Evolutionary conservation across 2,797 vertebrate species (phyloP).

Genomic region (Pantherophis vulpinus): DNA sequence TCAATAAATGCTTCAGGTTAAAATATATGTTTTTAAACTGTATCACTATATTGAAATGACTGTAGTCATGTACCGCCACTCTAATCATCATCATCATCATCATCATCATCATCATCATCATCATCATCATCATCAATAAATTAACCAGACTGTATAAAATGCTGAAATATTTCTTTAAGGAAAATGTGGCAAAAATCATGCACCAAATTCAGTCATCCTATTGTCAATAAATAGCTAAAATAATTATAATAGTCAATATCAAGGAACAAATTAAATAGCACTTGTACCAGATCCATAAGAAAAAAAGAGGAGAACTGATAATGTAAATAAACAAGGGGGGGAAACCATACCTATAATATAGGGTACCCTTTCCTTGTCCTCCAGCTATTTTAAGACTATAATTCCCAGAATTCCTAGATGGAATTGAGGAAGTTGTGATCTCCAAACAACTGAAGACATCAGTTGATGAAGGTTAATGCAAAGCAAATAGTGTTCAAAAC

Average conservation of each 20-base stretch:
- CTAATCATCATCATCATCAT: conserved; percentile 27
- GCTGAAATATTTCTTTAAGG: conserved; percentile 59
- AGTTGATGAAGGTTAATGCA: neutral
- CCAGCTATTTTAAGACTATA: neutral
- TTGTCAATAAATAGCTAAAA: conserved; percentile 69
- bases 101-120: neutral
- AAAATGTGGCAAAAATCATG: conserved; percentile 43
- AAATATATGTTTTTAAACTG: conserved; percentile 69
- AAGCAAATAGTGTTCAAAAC: conserved; percentile 9
- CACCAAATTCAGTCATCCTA: conserved; percentile 44
- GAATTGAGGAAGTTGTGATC: neutral
- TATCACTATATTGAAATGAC: conserved; percentile 57
- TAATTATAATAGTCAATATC: conserved; percentile 46
- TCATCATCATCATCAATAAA: conserved; percentile 52
- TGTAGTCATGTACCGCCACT: conserved; percentile 57
- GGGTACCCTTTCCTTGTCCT: neutral
- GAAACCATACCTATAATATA: conserved; percentile 20
- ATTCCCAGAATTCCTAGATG: neutral
- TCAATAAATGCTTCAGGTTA: conserved; percentile 66
- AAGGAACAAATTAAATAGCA: conserved; percentile 53
- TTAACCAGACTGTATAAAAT: conserved; percentile 69
- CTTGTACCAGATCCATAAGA: conserved; percentile 33
- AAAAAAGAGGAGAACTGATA: conserved; percentile 10
- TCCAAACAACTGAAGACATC: neutral
- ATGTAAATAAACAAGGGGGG: conserved; percentile 27